These are phyloP conservation scores for Rhinophrynus dorsalis DNA, from an alignment of 2,797 vertebrate species.

Conservation along the genomic window DNA sequence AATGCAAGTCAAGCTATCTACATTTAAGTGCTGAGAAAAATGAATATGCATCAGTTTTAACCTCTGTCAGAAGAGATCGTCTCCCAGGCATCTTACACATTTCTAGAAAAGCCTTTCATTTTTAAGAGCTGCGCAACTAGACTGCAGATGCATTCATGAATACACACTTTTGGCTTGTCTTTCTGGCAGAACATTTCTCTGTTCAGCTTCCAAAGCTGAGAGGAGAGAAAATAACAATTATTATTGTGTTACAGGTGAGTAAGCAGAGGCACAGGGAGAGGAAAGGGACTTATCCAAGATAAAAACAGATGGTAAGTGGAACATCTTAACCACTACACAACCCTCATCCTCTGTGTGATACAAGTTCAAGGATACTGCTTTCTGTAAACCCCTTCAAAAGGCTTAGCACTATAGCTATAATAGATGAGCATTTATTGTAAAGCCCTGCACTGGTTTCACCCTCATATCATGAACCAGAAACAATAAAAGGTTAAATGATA, in stretches of 20 bases:
- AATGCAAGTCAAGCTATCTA: slow-evolving; percentile 3
- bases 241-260: slow-evolving; percentile 30
- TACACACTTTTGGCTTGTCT: slow-evolving; percentile 6
- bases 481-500: no score
- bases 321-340: not conserved
- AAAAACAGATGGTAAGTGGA: not conserved
- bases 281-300: not conserved
- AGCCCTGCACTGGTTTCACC: no score
- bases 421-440: no score
- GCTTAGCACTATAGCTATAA: no score
- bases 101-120: slow-evolving; percentile 15
- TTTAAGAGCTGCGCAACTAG: not conserved
- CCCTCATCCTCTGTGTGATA: no score
- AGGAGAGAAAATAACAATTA: slow-evolving; percentile 18
- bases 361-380: no score
- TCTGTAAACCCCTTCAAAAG: no score
- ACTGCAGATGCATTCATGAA: slow-evolving; percentile 27
- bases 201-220: slow-evolving; percentile 9
- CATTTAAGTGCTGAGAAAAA: slow-evolving; percentile 10
- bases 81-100: slow-evolving; percentile 26
- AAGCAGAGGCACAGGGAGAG: not conserved
- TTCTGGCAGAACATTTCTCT: slow-evolving; percentile 10
- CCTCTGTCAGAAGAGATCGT: slow-evolving; percentile 32
- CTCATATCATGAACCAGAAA: no score
- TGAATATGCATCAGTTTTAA: slow-evolving; percentile 35